phyloP scores from a whole-genome alignment of 2,888 invertebrate genomes.

The Trichacis sp. region DNA sequence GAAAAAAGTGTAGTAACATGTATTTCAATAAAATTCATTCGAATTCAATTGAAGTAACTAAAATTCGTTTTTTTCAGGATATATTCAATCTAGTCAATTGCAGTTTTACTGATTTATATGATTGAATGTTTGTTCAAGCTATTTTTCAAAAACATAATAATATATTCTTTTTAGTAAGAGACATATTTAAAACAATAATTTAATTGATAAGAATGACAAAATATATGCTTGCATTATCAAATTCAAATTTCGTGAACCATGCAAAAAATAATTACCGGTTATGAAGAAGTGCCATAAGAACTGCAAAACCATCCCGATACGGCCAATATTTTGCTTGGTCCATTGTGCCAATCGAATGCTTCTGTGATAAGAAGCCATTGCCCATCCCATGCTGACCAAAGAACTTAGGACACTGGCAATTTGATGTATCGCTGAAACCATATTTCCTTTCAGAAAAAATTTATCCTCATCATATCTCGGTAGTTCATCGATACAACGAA shows the following conservation, averaged over 20 bases:
- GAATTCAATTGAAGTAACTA: too few relatives aligned
- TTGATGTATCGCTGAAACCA: constrained; percentile 75
- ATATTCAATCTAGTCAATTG: too few relatives aligned
- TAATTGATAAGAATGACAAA: neutral
- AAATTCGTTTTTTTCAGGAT: too few relatives aligned
- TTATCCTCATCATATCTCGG: neutral
- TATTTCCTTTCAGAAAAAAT: neutral
- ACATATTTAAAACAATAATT: constrained; percentile 14
- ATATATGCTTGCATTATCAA: neutral
- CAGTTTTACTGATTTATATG: too few relatives aligned
- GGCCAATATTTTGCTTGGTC: constrained; percentile 82
- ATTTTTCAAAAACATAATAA: too few relatives aligned
- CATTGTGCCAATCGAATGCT: constrained; percentile 83
- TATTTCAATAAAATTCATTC: too few relatives aligned
- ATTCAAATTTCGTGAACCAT: too few relatives aligned
- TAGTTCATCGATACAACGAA: constrained; percentile 6
- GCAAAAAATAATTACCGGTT: constrained; percentile 72
- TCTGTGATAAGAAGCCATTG: constrained; percentile 88
- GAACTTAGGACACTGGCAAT: constrained; percentile 82
- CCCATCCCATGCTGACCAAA: constrained; percentile 90
- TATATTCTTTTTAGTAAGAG: too few relatives aligned
- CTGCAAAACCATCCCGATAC: constrained; percentile 79
- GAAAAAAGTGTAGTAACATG: too few relatives aligned
- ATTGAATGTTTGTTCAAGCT: too few relatives aligned
- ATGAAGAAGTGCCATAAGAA: constrained; percentile 88